Evolutionary conservation across 2,797 vertebrate genomes (phyloP).

Genomic region (Alectoris magna): DNA sequence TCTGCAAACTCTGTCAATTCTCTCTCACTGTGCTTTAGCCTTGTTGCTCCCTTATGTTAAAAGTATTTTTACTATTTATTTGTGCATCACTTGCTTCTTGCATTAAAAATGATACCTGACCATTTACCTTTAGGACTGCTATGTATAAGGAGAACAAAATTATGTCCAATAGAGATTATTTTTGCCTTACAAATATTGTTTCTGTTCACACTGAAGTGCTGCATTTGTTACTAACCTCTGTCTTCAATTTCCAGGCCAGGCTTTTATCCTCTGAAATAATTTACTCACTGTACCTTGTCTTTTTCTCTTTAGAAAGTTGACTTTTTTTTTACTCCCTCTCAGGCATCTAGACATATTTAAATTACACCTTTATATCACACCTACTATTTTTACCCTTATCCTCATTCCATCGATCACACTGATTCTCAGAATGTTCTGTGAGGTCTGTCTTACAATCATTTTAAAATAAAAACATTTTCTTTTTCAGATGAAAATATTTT

Average conservation of each 20-base stretch:
- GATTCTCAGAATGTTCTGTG: not conserved
- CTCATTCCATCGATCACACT: not conserved
- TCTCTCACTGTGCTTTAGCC: not conserved
- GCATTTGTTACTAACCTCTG: not conserved
- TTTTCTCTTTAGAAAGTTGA: not conserved
- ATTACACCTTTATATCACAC: not conserved
- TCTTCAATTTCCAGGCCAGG: constrained; percentile 9
- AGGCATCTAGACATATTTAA: not conserved
- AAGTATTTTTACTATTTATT: not conserved
- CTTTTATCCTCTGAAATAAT: not conserved
- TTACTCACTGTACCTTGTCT: not conserved
- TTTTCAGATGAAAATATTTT: not conserved
- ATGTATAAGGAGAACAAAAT: not conserved
- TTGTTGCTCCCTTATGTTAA: accelerated
- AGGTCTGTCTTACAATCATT: not conserved
- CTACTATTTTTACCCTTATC: not conserved
- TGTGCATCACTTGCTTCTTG: not conserved
- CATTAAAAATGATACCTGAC: not conserved
- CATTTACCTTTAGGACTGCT: not conserved
- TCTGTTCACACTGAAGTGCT: not conserved
- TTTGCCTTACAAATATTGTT: not conserved
- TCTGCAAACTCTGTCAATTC: not conserved
- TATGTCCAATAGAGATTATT: not conserved
- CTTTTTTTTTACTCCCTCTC: not conserved
- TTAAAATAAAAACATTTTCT: not conserved